Evolutionary conservation across 1,140 invertebrate species (phyloP).

Genomic region (Leucophenga varia): DNA sequence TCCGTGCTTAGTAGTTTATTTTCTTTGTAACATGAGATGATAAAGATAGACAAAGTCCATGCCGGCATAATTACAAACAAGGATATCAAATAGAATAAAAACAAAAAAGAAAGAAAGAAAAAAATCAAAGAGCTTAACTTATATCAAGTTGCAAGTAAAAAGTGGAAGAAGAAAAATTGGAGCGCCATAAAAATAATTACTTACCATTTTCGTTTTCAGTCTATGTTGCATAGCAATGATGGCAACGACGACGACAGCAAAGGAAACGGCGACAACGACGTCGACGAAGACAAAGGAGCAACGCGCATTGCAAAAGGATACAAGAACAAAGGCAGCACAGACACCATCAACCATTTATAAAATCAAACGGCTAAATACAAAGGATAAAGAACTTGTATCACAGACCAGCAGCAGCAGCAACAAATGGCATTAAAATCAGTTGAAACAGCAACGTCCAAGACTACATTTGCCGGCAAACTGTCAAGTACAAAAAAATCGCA

Average conservation of each 20-base stretch:
- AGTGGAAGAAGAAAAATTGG: not conserved
- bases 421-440: constrained; percentile 6
- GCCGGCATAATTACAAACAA: no score
- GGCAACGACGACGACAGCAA: not conserved
- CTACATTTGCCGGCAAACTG: constrained; percentile 1
- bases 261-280: not conserved
- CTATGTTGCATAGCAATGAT: constrained; percentile 18
- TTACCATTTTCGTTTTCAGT: constrained; percentile 21
- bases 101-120: no score
- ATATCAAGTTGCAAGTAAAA: constrained; percentile 32
- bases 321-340: no score
- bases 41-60: no score
- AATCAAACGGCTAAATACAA: constrained; percentile 36
- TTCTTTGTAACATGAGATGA: no score
- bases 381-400: constrained; percentile 8
- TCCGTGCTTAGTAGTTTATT: no score
- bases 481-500: constrained; percentile 15
- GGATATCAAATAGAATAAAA: no score
- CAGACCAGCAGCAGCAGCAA: constrained; percentile 7
- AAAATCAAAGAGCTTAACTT: no score
- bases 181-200: constrained; percentile 31
- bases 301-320: constrained; percentile 5
- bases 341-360: constrained; percentile 26
- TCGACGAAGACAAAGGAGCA: constrained; percentile 27
- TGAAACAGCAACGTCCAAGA: constrained; percentile 6